Conservation (phyloP, 2,888 invertebrate genomes). For the Hofmannophila pseudospretella region DNA sequence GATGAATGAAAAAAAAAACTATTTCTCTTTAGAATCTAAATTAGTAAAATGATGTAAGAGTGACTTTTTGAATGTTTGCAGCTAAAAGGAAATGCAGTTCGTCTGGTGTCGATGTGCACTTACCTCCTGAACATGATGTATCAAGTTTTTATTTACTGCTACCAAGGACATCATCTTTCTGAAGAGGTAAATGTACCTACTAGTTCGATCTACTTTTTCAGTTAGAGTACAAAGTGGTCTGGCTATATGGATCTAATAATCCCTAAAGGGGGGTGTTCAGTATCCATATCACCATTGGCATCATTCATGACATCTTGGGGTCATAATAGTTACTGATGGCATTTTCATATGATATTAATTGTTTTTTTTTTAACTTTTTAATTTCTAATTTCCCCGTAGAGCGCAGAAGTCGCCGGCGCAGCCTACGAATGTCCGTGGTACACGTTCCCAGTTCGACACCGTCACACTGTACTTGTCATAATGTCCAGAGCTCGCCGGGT, state of each 20-base stretch:
- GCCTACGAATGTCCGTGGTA: conserved; percentile 72
- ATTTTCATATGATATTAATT: too few relatives aligned
- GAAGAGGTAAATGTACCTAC: conserved; percentile 65
- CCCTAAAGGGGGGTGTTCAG: too few relatives aligned
- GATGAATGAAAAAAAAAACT: too few relatives aligned
- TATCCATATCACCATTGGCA: too few relatives aligned
- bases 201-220: too few relatives aligned
- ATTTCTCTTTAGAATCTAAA: too few relatives aligned
- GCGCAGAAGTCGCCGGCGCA: conserved; percentile 49
- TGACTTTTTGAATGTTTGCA: too few relatives aligned
- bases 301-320: too few relatives aligned
- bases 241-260: too few relatives aligned
- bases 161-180: conserved; percentile 69
- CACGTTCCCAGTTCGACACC: conserved; percentile 41
- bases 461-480: conserved; percentile 54
- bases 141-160: conserved; percentile 74
- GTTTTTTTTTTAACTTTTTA: too few relatives aligned
- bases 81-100: conserved; percentile 52
- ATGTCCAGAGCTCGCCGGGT: conserved; percentile 58
- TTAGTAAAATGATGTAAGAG: background rate
- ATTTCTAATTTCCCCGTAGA: conserved; percentile 2
- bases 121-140: conserved; percentile 66
- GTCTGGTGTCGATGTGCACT: conserved; percentile 57
- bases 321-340: too few relatives aligned
- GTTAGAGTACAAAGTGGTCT: too few relatives aligned